Evolutionary conservation across 2,797 vertebrate species (phyloP).

Genomic region (Karalla daura): DNA sequence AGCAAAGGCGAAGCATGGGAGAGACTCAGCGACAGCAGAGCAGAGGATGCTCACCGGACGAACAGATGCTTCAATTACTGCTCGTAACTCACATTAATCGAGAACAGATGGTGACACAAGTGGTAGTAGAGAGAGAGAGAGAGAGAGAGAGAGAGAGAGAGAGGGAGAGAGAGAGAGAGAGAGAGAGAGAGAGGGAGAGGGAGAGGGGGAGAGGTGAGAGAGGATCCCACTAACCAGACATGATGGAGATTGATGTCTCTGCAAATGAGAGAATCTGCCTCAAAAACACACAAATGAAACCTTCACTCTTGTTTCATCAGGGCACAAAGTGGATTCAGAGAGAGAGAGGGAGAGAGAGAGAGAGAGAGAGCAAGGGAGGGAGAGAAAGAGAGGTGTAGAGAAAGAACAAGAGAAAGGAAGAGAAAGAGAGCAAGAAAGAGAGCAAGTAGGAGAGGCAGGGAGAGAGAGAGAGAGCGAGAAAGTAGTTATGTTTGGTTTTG

Average conservation of each 20-base stretch:
- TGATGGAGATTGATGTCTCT: conserved; percentile 69
- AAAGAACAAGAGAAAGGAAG: no score
- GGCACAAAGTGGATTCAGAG: conserved; percentile 15
- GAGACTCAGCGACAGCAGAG: conserved; percentile 34
- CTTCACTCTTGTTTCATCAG: conserved; percentile 17
- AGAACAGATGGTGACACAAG: conserved; percentile 74
- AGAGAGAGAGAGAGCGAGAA: no score
- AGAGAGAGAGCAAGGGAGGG: no score
- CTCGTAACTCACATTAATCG: conserved; percentile 78
- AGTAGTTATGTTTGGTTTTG: no score
- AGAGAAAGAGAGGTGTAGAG: no score
- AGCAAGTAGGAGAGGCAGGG: no score
- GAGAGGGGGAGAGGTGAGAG: no score
- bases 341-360: no score
- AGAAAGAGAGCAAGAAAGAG: no score
- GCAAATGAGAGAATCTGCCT: conserved; percentile 59
- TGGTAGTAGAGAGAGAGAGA: conserved; percentile 42
- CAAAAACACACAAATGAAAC: conserved; percentile 26
- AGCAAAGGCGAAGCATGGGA: no score
- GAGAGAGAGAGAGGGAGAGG: conserved; percentile 2
- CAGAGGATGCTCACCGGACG: conserved; percentile 60
- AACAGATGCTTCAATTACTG: conserved; percentile 80
- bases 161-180: conserved; percentile 31
- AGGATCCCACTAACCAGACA: conserved; percentile 54
- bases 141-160: conserved; percentile 20